A percentile compares a stretch with the other conserved stretches of the same genome.
Conservation (phyloP, 1,140 invertebrate genomes). For the Mya arenaria region DNA sequence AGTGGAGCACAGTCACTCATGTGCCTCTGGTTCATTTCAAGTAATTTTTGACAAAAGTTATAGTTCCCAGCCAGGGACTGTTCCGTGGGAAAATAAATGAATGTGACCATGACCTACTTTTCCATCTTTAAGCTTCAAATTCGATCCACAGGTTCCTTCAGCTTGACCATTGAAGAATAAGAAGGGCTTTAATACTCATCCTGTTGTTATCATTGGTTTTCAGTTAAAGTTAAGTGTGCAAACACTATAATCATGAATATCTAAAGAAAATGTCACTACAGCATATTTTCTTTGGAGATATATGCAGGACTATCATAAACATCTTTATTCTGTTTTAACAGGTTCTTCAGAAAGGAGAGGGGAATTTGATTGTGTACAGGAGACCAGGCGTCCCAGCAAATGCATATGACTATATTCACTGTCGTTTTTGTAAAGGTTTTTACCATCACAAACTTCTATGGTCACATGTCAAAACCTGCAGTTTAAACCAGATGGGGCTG, state of each 20-base stretch:
- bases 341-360: slow-evolving; percentile 45
- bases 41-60: too few species aligned
- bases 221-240: not conserved
- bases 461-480: slow-evolving; percentile 15
- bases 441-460: slow-evolving; percentile 40
- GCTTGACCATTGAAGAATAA: too few species aligned
- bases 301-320: not conserved
- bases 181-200: too few species aligned
- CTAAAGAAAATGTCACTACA: not conserved
- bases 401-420: slow-evolving; percentile 29
- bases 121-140: too few species aligned
- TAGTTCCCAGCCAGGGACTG: too few species aligned
- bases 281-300: not conserved
- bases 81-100: too few species aligned
- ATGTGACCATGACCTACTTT: too few species aligned
- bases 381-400: slow-evolving; percentile 13
- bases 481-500: slow-evolving; percentile 10
- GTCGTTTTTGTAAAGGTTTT: slow-evolving; percentile 29
- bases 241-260: not conserved
- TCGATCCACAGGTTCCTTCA: too few species aligned
- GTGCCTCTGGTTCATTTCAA: too few species aligned
- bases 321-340: slow-evolving; percentile 3
- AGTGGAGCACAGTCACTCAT: too few species aligned
- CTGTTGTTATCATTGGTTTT: not conserved
- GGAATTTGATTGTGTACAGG: slow-evolving; percentile 32